Percentiles rank a stretch among this genome's conserved stretches.
These are phyloP conservation scores for Lasioglossum leucozonium DNA, from an alignment of 2,888 invertebrate genomes.

Conservation along the genomic window DNA sequence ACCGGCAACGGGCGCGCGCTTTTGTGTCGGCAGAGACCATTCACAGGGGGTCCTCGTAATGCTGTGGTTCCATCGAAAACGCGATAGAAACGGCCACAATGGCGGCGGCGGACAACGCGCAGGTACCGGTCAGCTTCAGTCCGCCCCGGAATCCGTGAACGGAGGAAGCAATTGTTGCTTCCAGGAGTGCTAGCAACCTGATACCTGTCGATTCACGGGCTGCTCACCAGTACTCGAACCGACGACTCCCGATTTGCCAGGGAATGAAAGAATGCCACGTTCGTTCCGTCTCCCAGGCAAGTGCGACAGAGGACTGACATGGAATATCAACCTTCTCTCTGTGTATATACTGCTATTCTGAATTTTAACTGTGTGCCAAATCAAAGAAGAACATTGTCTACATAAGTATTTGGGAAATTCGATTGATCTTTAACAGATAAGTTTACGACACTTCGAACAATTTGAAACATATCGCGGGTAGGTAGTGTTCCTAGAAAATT, in stretches of 20 bases:
- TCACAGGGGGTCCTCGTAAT: conserved; percentile 30
- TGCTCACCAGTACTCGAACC: background rate
- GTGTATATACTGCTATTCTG: too few relatives aligned
- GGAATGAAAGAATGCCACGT: background rate
- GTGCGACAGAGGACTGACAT: too few relatives aligned
- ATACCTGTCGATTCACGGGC: conserved; percentile 20
- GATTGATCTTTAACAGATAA: too few relatives aligned
- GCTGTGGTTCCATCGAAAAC: conserved; percentile 42
- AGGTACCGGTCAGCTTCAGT: conserved; percentile 35
- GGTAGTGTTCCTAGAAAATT: too few relatives aligned
- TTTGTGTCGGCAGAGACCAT: conserved; percentile 38
- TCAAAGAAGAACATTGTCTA: too few relatives aligned
- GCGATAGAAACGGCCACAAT: conserved; percentile 32
- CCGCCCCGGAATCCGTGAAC: conserved; percentile 20
- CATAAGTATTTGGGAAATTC: too few relatives aligned
- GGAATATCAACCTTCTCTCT: too few relatives aligned
- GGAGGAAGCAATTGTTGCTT: conserved; percentile 30
- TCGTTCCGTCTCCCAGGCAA: background rate
- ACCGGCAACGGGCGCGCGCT: conserved; percentile 26
- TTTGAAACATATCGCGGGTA: too few relatives aligned
- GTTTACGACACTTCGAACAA: too few relatives aligned
- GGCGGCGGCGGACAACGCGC: conserved; percentile 2
- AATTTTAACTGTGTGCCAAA: too few relatives aligned
- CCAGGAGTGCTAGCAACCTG: background rate
- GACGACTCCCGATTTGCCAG: background rate